Conservation (phyloP, 2,113 vertebrate genomes). For the Apteryx mantelli region DNA sequence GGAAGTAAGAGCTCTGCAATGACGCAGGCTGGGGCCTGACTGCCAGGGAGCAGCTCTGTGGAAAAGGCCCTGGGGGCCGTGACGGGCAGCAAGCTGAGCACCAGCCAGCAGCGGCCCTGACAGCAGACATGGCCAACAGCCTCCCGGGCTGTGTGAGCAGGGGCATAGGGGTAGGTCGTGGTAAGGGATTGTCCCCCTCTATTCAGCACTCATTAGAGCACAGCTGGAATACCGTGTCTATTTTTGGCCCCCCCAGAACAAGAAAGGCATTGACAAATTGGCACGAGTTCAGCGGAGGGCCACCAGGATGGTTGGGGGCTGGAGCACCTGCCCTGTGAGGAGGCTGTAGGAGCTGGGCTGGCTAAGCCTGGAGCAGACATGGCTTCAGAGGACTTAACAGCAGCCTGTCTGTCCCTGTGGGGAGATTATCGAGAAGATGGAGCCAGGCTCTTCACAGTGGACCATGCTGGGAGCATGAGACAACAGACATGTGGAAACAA, state of each 20-base stretch:
- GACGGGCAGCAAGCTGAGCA: neutral
- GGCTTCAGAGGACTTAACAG: neutral
- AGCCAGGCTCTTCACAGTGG: neutral
- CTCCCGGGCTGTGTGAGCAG: neutral
- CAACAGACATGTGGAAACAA: neutral
- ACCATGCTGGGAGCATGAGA: neutral
- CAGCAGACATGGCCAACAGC: neutral
- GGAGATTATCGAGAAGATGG: neutral
- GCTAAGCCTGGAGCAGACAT: neutral
- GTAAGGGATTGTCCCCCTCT: neutral
- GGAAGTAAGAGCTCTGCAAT: no score
- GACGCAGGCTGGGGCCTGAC: neutral
- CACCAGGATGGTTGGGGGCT: neutral
- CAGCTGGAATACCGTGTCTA: neutral
- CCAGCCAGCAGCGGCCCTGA: neutral
- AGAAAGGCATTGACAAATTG: neutral
- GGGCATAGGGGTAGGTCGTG: neutral
- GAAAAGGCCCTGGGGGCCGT: neutral
- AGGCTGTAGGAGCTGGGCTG: neutral
- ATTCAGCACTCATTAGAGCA: neutral
- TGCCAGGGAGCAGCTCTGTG: neutral
- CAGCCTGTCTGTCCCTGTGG: neutral
- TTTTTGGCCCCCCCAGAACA: neutral
- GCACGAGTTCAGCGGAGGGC: accelerated
- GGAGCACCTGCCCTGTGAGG: neutral